Conservation (phyloP, 1,140 invertebrate species). For the Danaus melanippus region DNA sequence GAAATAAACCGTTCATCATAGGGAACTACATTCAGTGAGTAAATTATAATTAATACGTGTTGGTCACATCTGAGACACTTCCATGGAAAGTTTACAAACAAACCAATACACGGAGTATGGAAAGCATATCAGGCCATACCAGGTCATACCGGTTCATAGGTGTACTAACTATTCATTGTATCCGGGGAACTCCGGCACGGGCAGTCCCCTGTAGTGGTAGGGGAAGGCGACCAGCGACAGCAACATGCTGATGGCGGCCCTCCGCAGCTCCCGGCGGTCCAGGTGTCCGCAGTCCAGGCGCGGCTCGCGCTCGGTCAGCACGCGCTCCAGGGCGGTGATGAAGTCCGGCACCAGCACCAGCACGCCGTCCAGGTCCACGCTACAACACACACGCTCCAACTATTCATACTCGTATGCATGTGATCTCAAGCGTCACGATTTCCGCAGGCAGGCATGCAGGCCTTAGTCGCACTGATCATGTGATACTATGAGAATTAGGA, state of each 20-base stretch:
- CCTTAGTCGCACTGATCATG: too few relatives aligned
- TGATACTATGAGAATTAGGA: too few relatives aligned
- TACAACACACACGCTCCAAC: slow-evolving; percentile 71
- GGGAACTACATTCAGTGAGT: too few relatives aligned
- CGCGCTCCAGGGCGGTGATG: slow-evolving; percentile 89
- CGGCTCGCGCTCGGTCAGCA: slow-evolving; percentile 84
- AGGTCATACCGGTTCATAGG: neutral
- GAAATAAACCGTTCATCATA: too few relatives aligned
- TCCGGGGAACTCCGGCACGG: slow-evolving; percentile 81
- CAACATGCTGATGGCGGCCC: slow-evolving; percentile 91
- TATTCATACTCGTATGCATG: too few relatives aligned
- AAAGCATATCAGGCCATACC: too few relatives aligned
- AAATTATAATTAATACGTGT: too few relatives aligned
- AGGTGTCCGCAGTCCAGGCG: slow-evolving; percentile 76
- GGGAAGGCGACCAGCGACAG: slow-evolving; percentile 92
- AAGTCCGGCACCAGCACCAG: slow-evolving; percentile 92
- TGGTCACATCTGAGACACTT: too few relatives aligned
- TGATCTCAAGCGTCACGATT: too few relatives aligned
- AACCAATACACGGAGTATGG: too few relatives aligned
- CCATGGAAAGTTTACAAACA: too few relatives aligned
- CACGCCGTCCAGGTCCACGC: slow-evolving; percentile 94
- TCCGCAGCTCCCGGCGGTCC: slow-evolving; percentile 85
- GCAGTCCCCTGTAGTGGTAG: slow-evolving; percentile 89
- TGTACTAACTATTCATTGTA: slow-evolving; percentile 61
- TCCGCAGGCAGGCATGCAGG: too few relatives aligned